Percentiles rank a stretch among this genome's conserved stretches.
phyloP scores from a whole-genome alignment of 1,140 invertebrate genomes.

The Drosophila oshimai region DNA sequence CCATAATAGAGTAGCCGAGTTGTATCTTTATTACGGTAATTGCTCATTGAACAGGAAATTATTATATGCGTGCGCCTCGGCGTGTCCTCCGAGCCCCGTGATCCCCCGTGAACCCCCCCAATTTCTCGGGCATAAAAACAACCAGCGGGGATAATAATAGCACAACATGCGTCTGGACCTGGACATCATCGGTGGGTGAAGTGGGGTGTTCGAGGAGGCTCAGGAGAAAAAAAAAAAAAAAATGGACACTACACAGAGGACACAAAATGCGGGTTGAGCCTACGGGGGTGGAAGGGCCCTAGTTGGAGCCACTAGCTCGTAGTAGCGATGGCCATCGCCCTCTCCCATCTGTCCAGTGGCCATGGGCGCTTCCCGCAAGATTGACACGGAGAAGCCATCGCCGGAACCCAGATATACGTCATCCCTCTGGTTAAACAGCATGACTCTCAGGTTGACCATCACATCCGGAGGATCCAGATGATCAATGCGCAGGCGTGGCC shows the following conservation, averaged over 20 bases:
- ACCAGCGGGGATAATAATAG: constrained; percentile 22
- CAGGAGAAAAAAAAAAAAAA: too few relatives aligned
- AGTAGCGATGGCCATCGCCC: constrained; percentile 24
- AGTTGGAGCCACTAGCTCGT: too few relatives aligned
- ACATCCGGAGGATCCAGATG: constrained; percentile 23
- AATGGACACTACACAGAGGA: too few relatives aligned
- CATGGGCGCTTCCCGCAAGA: neutral
- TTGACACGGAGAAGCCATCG: constrained; percentile 47
- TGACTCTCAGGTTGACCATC: constrained; percentile 27
- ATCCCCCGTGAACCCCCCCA: neutral
- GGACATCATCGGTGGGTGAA: neutral
- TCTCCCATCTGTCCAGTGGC: constrained; percentile 25
- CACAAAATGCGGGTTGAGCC: too few relatives aligned
- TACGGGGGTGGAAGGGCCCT: too few relatives aligned
- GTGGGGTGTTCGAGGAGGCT: too few relatives aligned
- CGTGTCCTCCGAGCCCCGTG: constrained; percentile 1
- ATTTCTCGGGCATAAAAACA: constrained; percentile 4
- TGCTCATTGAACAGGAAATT: constrained; percentile 81
- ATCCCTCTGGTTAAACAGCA: constrained; percentile 25
- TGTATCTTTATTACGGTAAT: constrained; percentile 77
- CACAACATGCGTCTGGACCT: neutral
- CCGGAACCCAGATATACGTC: constrained; percentile 50
- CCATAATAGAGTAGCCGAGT: constrained; percentile 66
- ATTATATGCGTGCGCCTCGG: constrained; percentile 60
- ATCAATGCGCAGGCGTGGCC: constrained; percentile 6